phyloP scores from a whole-genome alignment of 1,140 invertebrate species.

The Pogonognathellus flavescens region DNA sequence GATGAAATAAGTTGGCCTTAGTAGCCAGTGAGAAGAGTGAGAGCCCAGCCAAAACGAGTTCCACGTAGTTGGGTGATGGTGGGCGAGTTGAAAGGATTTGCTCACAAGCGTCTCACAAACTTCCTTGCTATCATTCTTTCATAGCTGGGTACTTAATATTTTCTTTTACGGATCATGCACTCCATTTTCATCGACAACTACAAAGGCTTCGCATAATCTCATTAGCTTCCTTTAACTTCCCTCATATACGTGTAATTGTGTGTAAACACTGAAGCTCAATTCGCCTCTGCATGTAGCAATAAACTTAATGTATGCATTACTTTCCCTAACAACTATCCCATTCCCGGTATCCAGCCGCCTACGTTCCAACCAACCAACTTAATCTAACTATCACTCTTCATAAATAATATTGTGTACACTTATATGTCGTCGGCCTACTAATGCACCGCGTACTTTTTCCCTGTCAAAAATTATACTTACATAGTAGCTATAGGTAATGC shows the following conservation, averaged over 20 bases:
- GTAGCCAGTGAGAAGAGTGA: no score
- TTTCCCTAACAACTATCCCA: neutral
- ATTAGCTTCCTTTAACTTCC: slow-evolving; percentile 36
- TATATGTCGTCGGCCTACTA: no score
- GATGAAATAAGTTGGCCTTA: no score
- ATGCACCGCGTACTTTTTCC: no score
- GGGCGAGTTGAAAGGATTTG: no score
- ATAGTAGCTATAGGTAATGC: no score
- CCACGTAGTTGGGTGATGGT: no score
- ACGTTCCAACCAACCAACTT: neutral
- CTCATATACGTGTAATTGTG: slow-evolving; percentile 34
- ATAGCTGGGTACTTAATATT: slow-evolving; percentile 11
- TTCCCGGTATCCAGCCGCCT: neutral
- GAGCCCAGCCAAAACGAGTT: no score
- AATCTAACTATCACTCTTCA: neutral
- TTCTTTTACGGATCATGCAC: slow-evolving; percentile 21
- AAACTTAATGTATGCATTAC: slow-evolving; percentile 27
- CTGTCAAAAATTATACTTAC: no score
- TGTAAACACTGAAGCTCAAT: slow-evolving; percentile 33
- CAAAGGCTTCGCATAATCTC: slow-evolving; percentile 39
- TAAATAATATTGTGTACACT: no score
- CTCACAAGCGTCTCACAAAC: no score
- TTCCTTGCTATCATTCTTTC: no score
- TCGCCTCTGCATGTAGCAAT: neutral
- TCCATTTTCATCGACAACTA: slow-evolving; percentile 42